Conservation (phyloP, 1,140 invertebrate genomes). For the Camponotus floridanus region DNA sequence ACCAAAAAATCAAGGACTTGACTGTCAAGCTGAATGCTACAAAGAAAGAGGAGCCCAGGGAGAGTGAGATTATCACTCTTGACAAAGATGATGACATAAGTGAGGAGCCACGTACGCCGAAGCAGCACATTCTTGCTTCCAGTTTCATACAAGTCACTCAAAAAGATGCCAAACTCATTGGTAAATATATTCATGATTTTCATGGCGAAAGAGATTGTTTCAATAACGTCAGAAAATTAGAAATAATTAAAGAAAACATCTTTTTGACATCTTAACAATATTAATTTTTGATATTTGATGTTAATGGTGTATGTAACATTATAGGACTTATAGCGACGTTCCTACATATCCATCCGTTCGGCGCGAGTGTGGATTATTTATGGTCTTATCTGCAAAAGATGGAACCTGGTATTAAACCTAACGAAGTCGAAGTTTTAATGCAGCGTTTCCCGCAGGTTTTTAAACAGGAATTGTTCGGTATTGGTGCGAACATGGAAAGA, state of each 20-base stretch:
- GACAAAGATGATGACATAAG: constrained; percentile 86
- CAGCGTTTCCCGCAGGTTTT: constrained; percentile 92
- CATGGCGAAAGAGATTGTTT: neutral
- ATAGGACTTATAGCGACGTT: constrained; percentile 93
- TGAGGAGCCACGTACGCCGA: constrained; percentile 83
- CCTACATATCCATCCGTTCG: constrained; percentile 95
- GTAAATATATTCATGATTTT: constrained; percentile 72
- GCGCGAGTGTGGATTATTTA: constrained; percentile 94
- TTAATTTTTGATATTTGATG: neutral
- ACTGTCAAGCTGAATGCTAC: constrained; percentile 86
- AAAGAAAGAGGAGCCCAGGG: constrained; percentile 79
- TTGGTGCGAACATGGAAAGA: constrained; percentile 92
- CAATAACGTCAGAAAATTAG: neutral
- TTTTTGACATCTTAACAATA: neutral
- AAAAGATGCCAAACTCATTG: constrained; percentile 90
- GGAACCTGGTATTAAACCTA: constrained; percentile 88
- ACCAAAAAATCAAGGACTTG: constrained; percentile 88
- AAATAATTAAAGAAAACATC: constrained; percentile 18
- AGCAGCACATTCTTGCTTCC: constrained; percentile 76
- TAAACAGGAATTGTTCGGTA: constrained; percentile 91
- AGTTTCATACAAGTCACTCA: constrained; percentile 83
- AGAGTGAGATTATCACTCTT: constrained; percentile 84
- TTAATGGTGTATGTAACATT: constrained; percentile 22
- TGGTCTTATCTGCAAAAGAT: constrained; percentile 94
- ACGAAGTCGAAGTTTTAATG: constrained; percentile 92